Evolutionary conservation across 2,113 vertebrate species (phyloP).

Genomic region (Elanoides forficatus): DNA sequence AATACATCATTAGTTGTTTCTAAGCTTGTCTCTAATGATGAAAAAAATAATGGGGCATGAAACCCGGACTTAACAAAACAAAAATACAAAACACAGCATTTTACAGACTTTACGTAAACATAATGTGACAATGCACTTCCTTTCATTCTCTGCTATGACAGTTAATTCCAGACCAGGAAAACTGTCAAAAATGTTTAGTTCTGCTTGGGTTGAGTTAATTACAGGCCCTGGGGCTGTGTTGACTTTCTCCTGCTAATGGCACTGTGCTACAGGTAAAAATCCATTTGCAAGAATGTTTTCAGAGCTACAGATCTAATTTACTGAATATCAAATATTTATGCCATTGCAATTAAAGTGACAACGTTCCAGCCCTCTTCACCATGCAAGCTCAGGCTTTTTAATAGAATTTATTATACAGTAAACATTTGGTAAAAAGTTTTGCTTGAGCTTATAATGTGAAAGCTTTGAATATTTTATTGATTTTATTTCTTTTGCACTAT

Average conservation of each 20-base stretch:
- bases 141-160: constrained; percentile 93
- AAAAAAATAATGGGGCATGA: constrained; percentile 78
- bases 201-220: constrained; percentile 97
- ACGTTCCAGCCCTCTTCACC: constrained; percentile 57
- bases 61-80: constrained; percentile 68
- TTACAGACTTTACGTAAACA: constrained; percentile 81
- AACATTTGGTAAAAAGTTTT: constrained; percentile 67
- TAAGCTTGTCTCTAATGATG: constrained; percentile 81
- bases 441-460: constrained; percentile 53
- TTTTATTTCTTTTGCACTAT: constrained; percentile 63
- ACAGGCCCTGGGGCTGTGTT: constrained; percentile 86
- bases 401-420: constrained; percentile 69
- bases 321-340: constrained; percentile 95
- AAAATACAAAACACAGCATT: constrained; percentile 72
- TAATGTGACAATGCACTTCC: constrained; percentile 93
- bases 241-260: constrained; percentile 89
- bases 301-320: constrained; percentile 93
- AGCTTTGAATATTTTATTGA: constrained; percentile 73
- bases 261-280: constrained; percentile 93
- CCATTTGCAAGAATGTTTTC: constrained; percentile 91
- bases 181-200: constrained; percentile 99
- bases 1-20: constrained; percentile 77
- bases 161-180: constrained; percentile 96
- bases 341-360: constrained; percentile 87
- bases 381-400: constrained; percentile 51